Evolutionary conservation across 2,888 invertebrate genomes (phyloP), one percentile per base, ranked within the genome.

Genomic region (Stenodema calcarata): DNA sequence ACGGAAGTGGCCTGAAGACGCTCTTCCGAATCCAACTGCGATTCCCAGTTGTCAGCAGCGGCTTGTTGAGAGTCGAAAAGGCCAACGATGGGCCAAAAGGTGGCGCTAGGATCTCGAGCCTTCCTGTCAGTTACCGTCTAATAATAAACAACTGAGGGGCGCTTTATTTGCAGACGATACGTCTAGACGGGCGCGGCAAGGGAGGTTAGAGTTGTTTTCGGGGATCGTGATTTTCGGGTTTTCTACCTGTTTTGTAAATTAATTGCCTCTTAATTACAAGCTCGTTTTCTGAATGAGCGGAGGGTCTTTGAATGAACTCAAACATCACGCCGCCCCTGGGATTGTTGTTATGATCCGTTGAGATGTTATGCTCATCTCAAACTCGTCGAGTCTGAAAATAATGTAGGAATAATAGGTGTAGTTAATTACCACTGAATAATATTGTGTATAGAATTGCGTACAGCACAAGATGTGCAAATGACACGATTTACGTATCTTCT

Each of bases 141-240:
- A 23, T 78, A 78, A 78, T 78, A 78, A 42, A 44, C 9, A 27
- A 44, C 23, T 78, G 78, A 78, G 78, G 78, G 78, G 78, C 78
- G 27, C 44, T 78, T 78, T 78, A 78, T 78, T 78, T 78, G 78
- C 78, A 42, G 78, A 78, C 78, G 78, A 78, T 78, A 44, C 78
- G 78, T 78, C 78, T 78, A 78, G 78, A 78, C 78, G 23, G 18
- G 44, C 73, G 9, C 73, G 18, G 35, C 35, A 73, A 30, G 73
- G 73, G 30, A 73, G 73, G 73, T 28, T 2, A n/a, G 41, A 30
- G 30, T 35, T 28, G 6, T 35, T 16, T 14, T 2, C 35, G 9
- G 35, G 41, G 73, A 16, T 35, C 30, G 73, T 14, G 73, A 35
- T 73, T 73, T 73, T 30, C n/a, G 1, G 41, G 35, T 73, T 70